phyloP scores from a whole-genome alignment of 1,140 invertebrate species.

The Zaprionus inermis region DNA sequence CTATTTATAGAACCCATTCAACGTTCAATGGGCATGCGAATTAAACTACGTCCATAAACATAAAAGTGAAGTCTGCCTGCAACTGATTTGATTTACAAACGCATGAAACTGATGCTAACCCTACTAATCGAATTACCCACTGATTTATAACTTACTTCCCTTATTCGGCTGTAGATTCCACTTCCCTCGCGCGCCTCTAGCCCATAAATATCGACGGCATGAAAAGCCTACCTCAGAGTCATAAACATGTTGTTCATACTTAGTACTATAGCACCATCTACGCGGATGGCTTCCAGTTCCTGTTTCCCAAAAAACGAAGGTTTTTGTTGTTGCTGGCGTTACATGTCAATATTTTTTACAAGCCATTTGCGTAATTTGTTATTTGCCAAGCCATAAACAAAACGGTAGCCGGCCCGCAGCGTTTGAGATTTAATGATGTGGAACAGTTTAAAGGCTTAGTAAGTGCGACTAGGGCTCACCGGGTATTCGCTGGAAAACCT shows the following conservation, averaged over 20 bases:
- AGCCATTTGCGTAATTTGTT: constrained; percentile 55
- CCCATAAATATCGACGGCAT: constrained; percentile 10
- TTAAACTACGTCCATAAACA: background rate
- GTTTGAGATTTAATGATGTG: constrained; percentile 36
- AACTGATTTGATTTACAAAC: constrained; percentile 36
- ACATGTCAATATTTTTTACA: constrained; percentile 51
- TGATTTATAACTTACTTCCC: constrained; percentile 49
- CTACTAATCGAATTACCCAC: constrained; percentile 30
- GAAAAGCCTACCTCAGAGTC: constrained; percentile 21
- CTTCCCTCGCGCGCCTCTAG: background rate
- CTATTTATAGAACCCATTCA: background rate
- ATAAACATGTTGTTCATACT: constrained; percentile 50
- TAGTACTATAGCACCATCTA: background rate
- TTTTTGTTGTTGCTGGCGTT: constrained; percentile 21
- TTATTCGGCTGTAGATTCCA: background rate
- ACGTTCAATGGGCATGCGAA: background rate
- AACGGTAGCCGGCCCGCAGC: constrained; percentile 37
- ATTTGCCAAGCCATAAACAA: constrained; percentile 53
- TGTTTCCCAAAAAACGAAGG: background rate
- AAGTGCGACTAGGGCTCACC: constrained; percentile 30
- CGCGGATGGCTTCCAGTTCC: background rate
- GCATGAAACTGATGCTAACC: constrained; percentile 1
- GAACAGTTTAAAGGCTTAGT: constrained; percentile 53
- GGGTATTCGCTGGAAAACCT: background rate
- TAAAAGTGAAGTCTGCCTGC: background rate